Percentiles rank a stretch among this genome's conserved stretches.
These are phyloP conservation scores for Crotalus viridis DNA, from an alignment of 2,113 vertebrate species.

Conservation along the genomic window DNA sequence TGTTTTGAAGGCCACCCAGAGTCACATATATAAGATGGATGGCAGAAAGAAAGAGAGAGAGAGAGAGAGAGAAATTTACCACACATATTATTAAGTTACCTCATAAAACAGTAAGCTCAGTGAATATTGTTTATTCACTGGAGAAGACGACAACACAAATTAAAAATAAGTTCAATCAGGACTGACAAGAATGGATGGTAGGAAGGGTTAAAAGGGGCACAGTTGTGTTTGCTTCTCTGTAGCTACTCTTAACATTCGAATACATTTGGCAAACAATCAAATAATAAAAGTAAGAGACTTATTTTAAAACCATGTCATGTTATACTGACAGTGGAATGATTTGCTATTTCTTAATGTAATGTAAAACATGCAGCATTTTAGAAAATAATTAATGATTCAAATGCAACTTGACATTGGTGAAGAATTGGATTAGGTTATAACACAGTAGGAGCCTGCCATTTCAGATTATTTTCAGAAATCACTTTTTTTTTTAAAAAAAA, in stretches of 20 bases:
- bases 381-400: not conserved
- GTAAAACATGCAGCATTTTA: not conserved
- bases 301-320: not conserved
- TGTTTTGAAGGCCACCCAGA: not conserved
- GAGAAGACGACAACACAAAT: conserved; percentile 1
- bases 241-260: conserved; percentile 4
- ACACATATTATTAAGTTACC: not conserved
- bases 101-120: conserved; percentile 12
- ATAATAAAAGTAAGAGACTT: not conserved
- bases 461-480: not conserved
- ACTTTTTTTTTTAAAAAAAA: not conserved
- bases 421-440: conserved; percentile 1
- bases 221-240: not conserved
- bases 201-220: not conserved
- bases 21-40: not conserved
- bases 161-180: conserved; percentile 21
- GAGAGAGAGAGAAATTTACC: not conserved
- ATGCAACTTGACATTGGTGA: not conserved
- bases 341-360: not conserved
- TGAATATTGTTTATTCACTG: conserved; percentile 7
- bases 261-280: not conserved
- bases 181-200: conserved; percentile 20
- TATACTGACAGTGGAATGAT: not conserved
- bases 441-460: not conserved
- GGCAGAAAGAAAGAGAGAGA: not conserved